These are phyloP conservation scores for Rhynchotus rufescens DNA, from an alignment of 2,797 vertebrate species.

Conservation along the genomic window DNA sequence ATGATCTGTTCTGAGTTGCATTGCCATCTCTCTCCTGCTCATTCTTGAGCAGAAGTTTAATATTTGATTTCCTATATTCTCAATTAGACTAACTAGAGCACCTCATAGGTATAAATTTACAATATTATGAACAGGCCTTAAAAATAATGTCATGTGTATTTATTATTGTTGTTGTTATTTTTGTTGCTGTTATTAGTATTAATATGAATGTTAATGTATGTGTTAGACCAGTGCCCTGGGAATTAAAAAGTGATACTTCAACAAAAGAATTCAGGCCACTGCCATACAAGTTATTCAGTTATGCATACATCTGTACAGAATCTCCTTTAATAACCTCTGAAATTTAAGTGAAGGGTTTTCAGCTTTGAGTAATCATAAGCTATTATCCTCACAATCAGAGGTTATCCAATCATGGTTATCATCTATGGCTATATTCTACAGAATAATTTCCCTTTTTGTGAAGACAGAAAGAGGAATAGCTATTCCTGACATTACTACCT, in stretches of 20 bases:
- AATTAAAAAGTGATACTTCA: neutral
- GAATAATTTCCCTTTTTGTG: neutral
- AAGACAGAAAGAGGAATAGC: neutral
- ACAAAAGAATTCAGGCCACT: neutral
- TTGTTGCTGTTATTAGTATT: too few species aligned
- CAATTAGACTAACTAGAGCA: fast-evolving
- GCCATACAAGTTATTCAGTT: neutral
- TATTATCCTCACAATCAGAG: neutral
- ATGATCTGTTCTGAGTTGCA: neutral
- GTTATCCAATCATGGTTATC: neutral
- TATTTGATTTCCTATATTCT: neutral
- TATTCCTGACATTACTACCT: neutral
- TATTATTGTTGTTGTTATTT: too few species aligned
- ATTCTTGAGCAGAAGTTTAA: neutral
- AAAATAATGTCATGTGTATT: neutral
- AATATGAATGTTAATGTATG: neutral
- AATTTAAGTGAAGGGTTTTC: neutral
- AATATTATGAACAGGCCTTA: neutral
- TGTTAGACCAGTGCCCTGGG: neutral
- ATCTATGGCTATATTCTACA: neutral
- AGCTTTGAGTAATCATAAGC: neutral
- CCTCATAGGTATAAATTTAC: neutral
- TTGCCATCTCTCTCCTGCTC: neutral
- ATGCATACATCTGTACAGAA: neutral
- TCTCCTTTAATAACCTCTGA: neutral